These are phyloP conservation scores for Argyra leucocephala DNA, from an alignment of 2,888 invertebrate genomes.

Conservation along the genomic window DNA sequence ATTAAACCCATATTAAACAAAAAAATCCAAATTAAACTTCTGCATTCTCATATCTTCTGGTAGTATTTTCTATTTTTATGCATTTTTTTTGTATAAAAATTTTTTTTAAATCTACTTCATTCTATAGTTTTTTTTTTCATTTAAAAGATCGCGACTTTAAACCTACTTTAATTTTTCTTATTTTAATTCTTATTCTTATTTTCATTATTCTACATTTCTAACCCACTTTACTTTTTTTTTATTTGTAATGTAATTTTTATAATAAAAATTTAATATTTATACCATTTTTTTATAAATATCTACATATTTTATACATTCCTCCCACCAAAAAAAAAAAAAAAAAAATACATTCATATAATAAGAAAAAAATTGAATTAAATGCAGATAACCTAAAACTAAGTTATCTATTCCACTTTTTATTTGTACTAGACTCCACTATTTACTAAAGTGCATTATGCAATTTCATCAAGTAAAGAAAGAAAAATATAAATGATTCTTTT, in stretches of 20 bases:
- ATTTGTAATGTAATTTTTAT: background rate
- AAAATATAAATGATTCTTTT: background rate
- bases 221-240: background rate
- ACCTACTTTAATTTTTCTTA: background rate
- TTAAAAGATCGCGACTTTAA: background rate
- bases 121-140: background rate
- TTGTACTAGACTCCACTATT: background rate
- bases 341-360: background rate
- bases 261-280: background rate
- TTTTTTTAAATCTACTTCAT: background rate
- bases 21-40: no score
- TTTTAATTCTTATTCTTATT: background rate
- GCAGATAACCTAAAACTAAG: constrained; percentile 4
- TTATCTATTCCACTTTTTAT: background rate
- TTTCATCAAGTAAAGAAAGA: background rate
- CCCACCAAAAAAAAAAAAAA: constrained; percentile 1
- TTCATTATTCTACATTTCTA: background rate
- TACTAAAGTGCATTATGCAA: background rate
- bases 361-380: background rate
- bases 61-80: no score
- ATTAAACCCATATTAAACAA: no score
- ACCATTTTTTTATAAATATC: background rate
- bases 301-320: background rate
- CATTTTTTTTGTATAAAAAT: background rate
- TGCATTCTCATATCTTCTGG: no score